Evolutionary conservation across 1,140 invertebrate species (phyloP), one percentile per base, ranked within the genome.

Genomic region (Lineus longissimus): DNA sequence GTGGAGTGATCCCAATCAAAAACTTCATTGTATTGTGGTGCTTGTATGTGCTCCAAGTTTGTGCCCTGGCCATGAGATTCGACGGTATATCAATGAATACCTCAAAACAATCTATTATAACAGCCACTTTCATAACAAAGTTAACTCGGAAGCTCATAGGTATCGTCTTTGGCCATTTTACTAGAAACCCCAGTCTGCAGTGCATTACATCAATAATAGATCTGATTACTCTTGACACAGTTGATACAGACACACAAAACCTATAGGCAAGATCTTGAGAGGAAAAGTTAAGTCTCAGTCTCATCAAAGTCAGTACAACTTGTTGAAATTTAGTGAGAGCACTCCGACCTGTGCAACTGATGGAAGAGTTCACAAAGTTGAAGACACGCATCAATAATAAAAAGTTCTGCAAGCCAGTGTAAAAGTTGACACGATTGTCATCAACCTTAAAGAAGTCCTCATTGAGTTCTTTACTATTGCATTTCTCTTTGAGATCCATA

Each of bases 1-100:
- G 40, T 61, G 33, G 59, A 47, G 59, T 61, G 22, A 61, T 36
- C 2, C 22, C 6, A 19, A 51, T 61, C 41, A 61, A 33, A 29
- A 61, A 55, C n/a, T 61, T 61, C 30, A 61, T 19, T 25, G 29
- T 61, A 43, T 61, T 61, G 29, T 47, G 47, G 60, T 61, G 60
- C 19, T 61, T 55, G 41, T 55, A 61, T 25, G 36, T 19, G 19
- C 17, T 22, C 40, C 59, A 61, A n/a, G 33, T 61, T 7, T 27
- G 7, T 55, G 60, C 40, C 29, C 29, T 47, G 40, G 47, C 11
- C 25, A 17, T 40, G 22, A 47, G 27, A 27, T 27, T 31, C 13
- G 59, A 47, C 22, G 59, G 40, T n/a, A 17, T 55, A 2, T 61
- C 60, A 55, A 17, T 51, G 25, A 54, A 61, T 4, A 61, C 47